Percentiles rank a stretch among this genome's conserved stretches.
Conservation (phyloP, 2,888 invertebrate species). For the Proisotoma minuta region DNA sequence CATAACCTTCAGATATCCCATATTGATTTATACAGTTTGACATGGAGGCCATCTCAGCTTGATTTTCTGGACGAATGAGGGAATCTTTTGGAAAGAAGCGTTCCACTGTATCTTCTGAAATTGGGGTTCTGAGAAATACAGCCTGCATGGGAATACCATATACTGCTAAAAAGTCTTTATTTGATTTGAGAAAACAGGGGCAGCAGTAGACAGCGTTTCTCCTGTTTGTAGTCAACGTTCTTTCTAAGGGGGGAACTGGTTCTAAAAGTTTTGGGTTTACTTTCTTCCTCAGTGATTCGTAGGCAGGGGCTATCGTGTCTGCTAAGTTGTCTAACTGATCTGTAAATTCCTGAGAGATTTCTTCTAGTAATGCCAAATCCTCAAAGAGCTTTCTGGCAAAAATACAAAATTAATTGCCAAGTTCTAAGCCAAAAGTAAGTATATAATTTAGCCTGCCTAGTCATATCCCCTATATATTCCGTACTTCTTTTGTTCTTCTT, state of each 20-base stretch:
- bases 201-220: slow-evolving; percentile 3
- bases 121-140: slow-evolving; percentile 26
- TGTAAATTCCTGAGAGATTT: slow-evolving; percentile 17
- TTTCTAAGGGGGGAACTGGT: slow-evolving; percentile 15
- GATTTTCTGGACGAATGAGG: background rate
- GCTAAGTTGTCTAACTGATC: slow-evolving; percentile 18
- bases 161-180: slow-evolving; percentile 17
- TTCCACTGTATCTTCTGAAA: slow-evolving; percentile 9
- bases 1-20: slow-evolving; percentile 25
- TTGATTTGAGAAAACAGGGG: slow-evolving; percentile 1
- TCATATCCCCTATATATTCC: slow-evolving; percentile 19
- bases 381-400: slow-evolving; percentile 22
- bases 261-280: slow-evolving; percentile 10
- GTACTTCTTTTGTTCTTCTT: slow-evolving; percentile 15
- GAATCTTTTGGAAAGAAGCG: slow-evolving; percentile 18
- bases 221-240: slow-evolving; percentile 1
- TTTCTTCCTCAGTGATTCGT: slow-evolving; percentile 16
- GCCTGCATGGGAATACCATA: slow-evolving; percentile 24
- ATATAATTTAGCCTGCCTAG: slow-evolving; percentile 2
- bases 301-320: slow-evolving; percentile 23
- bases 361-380: slow-evolving; percentile 18
- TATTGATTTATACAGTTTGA: slow-evolving; percentile 11
- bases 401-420: slow-evolving; percentile 1
- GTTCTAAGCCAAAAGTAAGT: background rate
- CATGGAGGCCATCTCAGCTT: background rate